A percentile compares a stretch with the other conserved stretches of the same genome.
Conservation (phyloP, 2,797 vertebrate genomes). For the Eptatretus atami region DNA sequence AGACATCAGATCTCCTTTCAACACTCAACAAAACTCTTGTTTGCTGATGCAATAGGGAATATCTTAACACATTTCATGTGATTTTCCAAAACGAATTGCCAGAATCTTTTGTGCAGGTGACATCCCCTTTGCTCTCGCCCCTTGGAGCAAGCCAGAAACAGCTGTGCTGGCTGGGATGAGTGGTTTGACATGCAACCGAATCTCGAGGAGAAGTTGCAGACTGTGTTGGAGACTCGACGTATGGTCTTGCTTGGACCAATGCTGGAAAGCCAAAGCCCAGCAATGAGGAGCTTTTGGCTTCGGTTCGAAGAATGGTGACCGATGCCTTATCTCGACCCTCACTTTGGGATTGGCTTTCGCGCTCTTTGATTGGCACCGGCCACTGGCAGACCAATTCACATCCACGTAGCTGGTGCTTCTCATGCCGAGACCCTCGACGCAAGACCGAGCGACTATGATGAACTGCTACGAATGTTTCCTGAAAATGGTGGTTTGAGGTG, state of each 20-base stretch:
- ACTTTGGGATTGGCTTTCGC: slow-evolving; percentile 30
- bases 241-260: slow-evolving; percentile 40
- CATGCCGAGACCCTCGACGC: slow-evolving; percentile 52
- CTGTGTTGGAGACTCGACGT: slow-evolving; percentile 17
- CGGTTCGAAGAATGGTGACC: slow-evolving; percentile 35
- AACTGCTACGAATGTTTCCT: slow-evolving; percentile 44
- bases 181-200: slow-evolving; percentile 39
- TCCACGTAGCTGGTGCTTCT: slow-evolving; percentile 49
- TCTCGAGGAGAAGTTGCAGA: slow-evolving; percentile 15
- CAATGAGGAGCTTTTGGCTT: slow-evolving; percentile 21
- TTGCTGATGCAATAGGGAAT: no score
- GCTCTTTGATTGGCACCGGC: slow-evolving; percentile 22
- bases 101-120: slow-evolving; percentile 20
- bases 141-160: slow-evolving; percentile 19
- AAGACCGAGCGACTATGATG: slow-evolving; percentile 33
- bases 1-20: no score
- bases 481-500: slow-evolving; percentile 38
- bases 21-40: no score
- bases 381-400: slow-evolving; percentile 20
- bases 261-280: slow-evolving; percentile 22
- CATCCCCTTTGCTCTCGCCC: slow-evolving; percentile 26
- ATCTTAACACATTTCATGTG: no score
- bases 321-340: slow-evolving; percentile 48
- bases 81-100: no score
- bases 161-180: slow-evolving; percentile 31